phyloP scores from a whole-genome alignment of 2,113 vertebrate genomes.

The Ibidorhyncha struthersii region DNA sequence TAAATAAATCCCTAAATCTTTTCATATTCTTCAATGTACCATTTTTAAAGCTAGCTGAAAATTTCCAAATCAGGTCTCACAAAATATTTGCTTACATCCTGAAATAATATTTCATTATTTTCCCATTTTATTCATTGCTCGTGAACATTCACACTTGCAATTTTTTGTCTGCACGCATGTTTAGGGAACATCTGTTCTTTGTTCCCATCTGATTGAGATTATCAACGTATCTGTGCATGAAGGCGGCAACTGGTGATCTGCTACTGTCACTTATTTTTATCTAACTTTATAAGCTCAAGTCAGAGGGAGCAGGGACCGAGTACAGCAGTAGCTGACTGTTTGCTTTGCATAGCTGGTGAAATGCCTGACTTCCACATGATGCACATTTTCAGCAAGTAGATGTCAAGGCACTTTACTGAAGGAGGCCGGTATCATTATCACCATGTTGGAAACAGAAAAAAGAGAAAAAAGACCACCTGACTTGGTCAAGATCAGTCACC shows the following conservation, averaged over 20 bases:
- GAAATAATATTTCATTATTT: not conserved
- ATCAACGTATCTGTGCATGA: not conserved
- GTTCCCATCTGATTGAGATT: constrained; percentile 11
- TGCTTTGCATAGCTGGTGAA: not conserved
- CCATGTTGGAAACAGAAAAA: not conserved
- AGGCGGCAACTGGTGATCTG: not conserved
- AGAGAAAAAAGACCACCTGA: not conserved
- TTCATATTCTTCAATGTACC: not conserved
- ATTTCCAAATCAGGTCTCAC: not conserved
- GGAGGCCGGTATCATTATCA: not conserved
- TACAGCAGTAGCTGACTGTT: not conserved
- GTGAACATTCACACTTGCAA: not conserved
- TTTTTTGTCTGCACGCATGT: constrained; percentile 44
- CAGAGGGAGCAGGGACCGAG: not conserved
- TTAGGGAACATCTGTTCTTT: constrained; percentile 51
- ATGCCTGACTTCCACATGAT: not conserved
- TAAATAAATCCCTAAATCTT: not conserved
- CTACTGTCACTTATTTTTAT: not conserved
- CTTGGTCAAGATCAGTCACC: not conserved
- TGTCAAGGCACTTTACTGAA: not conserved
- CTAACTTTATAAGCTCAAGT: not conserved
- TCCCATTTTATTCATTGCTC: not conserved
- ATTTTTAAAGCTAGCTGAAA: not conserved
- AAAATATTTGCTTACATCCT: not conserved
- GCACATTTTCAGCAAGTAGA: not conserved